phyloP scores from a whole-genome alignment of 2,888 invertebrate genomes.

The Cantharis nigra region DNA sequence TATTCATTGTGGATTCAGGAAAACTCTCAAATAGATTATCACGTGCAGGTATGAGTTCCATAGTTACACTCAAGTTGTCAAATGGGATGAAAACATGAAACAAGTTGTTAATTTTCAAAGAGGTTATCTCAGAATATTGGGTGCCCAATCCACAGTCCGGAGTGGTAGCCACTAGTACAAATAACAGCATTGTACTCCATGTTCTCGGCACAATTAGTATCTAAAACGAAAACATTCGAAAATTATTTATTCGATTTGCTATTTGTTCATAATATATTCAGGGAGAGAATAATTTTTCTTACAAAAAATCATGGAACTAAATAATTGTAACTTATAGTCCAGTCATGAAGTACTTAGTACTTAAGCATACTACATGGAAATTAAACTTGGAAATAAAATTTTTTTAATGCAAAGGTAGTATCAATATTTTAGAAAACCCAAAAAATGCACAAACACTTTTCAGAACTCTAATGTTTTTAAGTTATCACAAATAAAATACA shows the following conservation, averaged over 20 bases:
- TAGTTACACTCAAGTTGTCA: constrained; percentile 57
- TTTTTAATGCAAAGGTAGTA: too few relatives aligned
- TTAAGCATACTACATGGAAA: too few relatives aligned
- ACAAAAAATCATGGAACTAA: too few relatives aligned
- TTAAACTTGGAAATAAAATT: too few relatives aligned
- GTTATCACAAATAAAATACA: too few relatives aligned
- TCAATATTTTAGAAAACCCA: too few relatives aligned
- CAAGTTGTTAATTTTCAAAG: constrained; percentile 78
- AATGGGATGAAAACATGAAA: constrained; percentile 76
- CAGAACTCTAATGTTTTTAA: too few relatives aligned
- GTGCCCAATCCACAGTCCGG: constrained; percentile 37
- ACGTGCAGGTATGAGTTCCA: constrained; percentile 62
- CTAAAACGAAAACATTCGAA: constrained; percentile 40
- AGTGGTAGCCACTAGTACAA: constrained; percentile 52
- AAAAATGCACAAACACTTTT: too few relatives aligned
- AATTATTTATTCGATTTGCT: background rate
- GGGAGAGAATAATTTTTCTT: background rate
- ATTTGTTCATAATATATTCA: background rate
- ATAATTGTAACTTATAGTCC: too few relatives aligned
- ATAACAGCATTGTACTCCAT: constrained; percentile 58
- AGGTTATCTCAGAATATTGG: constrained; percentile 54
- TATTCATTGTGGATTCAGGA: constrained; percentile 71
- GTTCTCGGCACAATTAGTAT: constrained; percentile 57
- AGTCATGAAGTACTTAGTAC: too few relatives aligned
- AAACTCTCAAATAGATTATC: constrained; percentile 70